Evolutionary conservation across 2,888 invertebrate species (phyloP).

Genomic region (Schizaphis graminum): DNA sequence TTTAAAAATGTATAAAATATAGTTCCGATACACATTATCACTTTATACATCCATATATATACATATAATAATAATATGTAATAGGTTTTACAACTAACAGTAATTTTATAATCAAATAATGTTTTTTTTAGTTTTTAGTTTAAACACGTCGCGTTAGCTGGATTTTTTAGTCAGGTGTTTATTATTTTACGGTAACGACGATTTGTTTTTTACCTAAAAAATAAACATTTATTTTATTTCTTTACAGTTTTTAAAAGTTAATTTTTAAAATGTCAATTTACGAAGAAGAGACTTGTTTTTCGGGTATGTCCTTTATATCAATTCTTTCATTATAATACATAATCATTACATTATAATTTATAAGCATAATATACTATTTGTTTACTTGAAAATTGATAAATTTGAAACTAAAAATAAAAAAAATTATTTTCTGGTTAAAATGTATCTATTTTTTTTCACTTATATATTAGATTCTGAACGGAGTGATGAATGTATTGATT

Average conservation of each 20-base stretch:
- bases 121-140: background rate
- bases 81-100: background rate
- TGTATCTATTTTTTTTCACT: background rate
- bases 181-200: background rate
- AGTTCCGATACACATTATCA: no score
- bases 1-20: no score
- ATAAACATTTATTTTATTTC: background rate
- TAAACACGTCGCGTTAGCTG: background rate
- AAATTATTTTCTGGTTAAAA: background rate
- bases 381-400: background rate
- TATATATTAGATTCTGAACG: no score
- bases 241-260: background rate
- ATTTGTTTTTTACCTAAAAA: background rate
- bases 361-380: background rate
- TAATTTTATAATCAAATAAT: background rate
- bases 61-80: background rate
- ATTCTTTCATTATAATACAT: background rate
- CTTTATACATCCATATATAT: no score
- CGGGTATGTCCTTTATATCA: background rate
- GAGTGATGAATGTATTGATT: no score
- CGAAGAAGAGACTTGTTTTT: constrained; percentile 32
- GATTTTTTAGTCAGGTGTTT: background rate
- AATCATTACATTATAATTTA: background rate
- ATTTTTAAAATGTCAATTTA: constrained; percentile 27
- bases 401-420: background rate